phyloP scores from a whole-genome alignment of 2,888 invertebrate species.

The Dilophus febrilis region DNA sequence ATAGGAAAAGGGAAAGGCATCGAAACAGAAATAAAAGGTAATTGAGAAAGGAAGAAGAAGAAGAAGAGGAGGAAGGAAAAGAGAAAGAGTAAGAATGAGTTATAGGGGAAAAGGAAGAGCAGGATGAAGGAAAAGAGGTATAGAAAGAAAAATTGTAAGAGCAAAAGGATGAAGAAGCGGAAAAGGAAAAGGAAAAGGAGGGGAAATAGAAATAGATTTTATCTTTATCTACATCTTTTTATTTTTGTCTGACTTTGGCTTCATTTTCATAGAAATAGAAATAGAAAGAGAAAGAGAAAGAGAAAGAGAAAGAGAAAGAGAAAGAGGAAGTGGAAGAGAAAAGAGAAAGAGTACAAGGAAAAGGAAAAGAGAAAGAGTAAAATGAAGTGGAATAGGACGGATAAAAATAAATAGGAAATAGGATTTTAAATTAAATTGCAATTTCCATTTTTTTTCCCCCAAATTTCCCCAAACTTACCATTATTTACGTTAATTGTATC shows the following conservation, averaged over 20 bases:
- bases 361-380: neutral
- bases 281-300: neutral
- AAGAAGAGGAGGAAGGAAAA: too few species aligned
- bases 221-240: too few species aligned
- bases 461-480: too few species aligned
- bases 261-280: constrained; percentile 1
- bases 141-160: too few species aligned
- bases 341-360: too few species aligned
- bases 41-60: neutral
- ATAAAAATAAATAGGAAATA: constrained; percentile 1
- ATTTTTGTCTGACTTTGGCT: constrained; percentile 1
- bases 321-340: neutral
- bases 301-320: neutral
- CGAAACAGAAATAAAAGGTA: neutral
- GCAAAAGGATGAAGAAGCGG: neutral
- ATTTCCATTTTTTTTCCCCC: too few species aligned
- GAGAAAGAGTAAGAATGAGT: too few species aligned
- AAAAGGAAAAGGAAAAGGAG: neutral
- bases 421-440: too few species aligned
- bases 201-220: too few species aligned
- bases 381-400: neutral
- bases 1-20: neutral
- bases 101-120: too few species aligned
- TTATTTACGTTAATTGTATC: too few species aligned
- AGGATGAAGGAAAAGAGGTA: too few species aligned